Percentiles rank a stretch among this genome's conserved stretches.
These are phyloP conservation scores for Drosophila koepferae DNA, from an alignment of 2,888 invertebrate species.

Conservation along the genomic window DNA sequence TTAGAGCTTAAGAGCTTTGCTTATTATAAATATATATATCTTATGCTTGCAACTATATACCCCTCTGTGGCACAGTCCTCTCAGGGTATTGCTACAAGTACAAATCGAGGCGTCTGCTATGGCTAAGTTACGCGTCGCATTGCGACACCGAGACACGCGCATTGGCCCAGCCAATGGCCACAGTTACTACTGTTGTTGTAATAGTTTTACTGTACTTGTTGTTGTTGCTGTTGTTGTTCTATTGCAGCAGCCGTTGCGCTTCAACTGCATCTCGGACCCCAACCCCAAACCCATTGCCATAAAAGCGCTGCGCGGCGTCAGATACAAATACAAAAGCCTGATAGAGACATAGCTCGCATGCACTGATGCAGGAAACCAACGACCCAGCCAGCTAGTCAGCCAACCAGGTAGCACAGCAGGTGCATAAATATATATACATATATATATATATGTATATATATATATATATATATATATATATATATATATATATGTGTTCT, in stretches of 20 bases:
- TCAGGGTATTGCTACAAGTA: constrained; percentile 38
- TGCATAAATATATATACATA: constrained; percentile 27
- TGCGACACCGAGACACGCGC: constrained; percentile 63
- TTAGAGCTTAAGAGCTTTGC: neutral
- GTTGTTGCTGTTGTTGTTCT: constrained; percentile 16
- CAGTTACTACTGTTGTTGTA: constrained; percentile 42
- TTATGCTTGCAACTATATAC: neutral
- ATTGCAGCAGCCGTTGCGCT: constrained; percentile 52
- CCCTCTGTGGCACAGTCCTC: rapidly evolving
- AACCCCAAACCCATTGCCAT: constrained; percentile 17
- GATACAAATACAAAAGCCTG: constrained; percentile 71
- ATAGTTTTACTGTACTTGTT: constrained; percentile 34
- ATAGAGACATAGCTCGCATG: constrained; percentile 78
- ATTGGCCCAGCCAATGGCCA: constrained; percentile 42
- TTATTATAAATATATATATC: neutral
- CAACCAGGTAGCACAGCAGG: constrained; percentile 43
- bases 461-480: neutral
- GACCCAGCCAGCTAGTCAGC: constrained; percentile 34
- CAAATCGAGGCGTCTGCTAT: constrained; percentile 43
- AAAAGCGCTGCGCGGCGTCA: constrained; percentile 46
- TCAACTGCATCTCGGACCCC: constrained; percentile 44
- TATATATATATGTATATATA: constrained; percentile 6
- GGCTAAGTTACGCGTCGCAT: constrained; percentile 62
- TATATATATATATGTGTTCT: constrained; percentile 4
- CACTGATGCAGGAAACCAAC: constrained; percentile 72